Evolutionary conservation across 2,797 vertebrate species (phyloP).

Genomic region (Crenichthys baileyi): DNA sequence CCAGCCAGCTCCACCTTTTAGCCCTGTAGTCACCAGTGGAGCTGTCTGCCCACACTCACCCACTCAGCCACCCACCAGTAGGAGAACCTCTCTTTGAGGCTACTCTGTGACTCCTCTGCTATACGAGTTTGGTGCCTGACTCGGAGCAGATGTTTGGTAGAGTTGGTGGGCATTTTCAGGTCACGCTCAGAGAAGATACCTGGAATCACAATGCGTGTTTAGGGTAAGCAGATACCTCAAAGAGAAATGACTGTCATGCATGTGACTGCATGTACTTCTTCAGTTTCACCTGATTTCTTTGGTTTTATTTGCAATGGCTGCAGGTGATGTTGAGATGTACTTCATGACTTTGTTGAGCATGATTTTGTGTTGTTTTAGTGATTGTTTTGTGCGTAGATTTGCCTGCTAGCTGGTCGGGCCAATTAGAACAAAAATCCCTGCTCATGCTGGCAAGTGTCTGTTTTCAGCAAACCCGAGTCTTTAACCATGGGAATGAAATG

Average conservation of each 20-base stretch:
- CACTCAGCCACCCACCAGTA: constrained; percentile 56
- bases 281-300: constrained; percentile 49
- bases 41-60: constrained; percentile 65
- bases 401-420: constrained; percentile 52
- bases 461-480: constrained; percentile 58
- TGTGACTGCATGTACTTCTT: constrained; percentile 50
- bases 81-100: constrained; percentile 47
- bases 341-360: constrained; percentile 45
- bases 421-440: constrained; percentile 51
- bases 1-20: constrained; percentile 54
- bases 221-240: constrained; percentile 42
- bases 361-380: constrained; percentile 24
- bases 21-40: constrained; percentile 53
- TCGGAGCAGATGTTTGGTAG: constrained; percentile 65
- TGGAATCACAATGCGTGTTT: constrained; percentile 57
- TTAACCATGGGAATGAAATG: constrained; percentile 47
- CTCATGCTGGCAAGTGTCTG: constrained; percentile 48
- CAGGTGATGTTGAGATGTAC: constrained; percentile 39
- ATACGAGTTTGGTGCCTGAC: constrained; percentile 44
- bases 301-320: constrained; percentile 40
- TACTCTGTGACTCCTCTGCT: constrained; percentile 47
- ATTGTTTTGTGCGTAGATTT: neutral
- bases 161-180: constrained; percentile 54
- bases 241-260: constrained; percentile 48
- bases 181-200: constrained; percentile 47